Evolutionary conservation across 1,140 invertebrate species (phyloP).

Genomic region (Drosophila nebulosa): DNA sequence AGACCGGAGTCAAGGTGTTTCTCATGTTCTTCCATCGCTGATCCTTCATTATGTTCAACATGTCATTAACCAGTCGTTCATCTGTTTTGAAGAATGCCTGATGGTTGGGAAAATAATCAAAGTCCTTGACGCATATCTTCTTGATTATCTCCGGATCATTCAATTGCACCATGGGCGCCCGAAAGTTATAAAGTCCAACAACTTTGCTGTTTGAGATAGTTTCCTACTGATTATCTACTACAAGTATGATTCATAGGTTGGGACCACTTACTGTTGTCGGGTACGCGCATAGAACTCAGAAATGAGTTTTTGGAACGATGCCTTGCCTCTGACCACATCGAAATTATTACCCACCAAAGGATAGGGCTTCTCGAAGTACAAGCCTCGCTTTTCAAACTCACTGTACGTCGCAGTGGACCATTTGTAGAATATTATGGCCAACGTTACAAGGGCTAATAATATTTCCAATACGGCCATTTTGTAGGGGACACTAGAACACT

Average conservation of each 20-base stretch:
- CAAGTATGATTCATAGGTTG: background rate
- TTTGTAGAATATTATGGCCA: constrained; percentile 37
- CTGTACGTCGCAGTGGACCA: constrained; percentile 50
- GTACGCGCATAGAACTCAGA: constrained; percentile 55
- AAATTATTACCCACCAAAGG: constrained; percentile 75
- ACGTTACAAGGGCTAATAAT: constrained; percentile 16
- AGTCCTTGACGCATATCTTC: constrained; percentile 84
- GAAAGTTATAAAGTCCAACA: constrained; percentile 82
- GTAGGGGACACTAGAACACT: background rate
- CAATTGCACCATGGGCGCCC: constrained; percentile 82
- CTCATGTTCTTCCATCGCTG: constrained; percentile 83
- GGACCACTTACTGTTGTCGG: constrained; percentile 51
- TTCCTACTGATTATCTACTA: no score
- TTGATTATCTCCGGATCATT: constrained; percentile 85
- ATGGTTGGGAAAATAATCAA: constrained; percentile 85
- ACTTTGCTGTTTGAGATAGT: constrained; percentile 76
- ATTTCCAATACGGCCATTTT: constrained; percentile 30
- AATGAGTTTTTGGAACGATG: constrained; percentile 45
- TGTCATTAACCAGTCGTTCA: constrained; percentile 83
- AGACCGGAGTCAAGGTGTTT: constrained; percentile 83
- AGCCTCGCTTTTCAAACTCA: constrained; percentile 69
- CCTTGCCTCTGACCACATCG: constrained; percentile 46
- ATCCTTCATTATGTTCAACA: constrained; percentile 82
- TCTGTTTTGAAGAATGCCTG: constrained; percentile 80
- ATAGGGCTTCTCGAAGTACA: constrained; percentile 71